Conservation (phyloP, 2,797 vertebrate genomes). For the Arnoldichthys spilopterus region DNA sequence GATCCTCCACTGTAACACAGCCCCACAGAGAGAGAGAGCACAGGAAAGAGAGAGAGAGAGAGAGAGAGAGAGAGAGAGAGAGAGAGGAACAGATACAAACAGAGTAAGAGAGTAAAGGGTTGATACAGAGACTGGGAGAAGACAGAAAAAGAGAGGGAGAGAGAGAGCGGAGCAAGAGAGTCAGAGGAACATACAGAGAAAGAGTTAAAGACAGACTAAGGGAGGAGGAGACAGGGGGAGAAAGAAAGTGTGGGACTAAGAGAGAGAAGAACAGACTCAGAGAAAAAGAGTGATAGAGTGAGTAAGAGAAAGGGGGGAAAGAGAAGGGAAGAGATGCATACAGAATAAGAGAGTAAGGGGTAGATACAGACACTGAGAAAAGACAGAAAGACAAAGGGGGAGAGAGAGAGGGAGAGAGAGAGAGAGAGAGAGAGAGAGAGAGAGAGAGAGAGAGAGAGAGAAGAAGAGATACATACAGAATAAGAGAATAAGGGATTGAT, state of each 20-base stretch:
- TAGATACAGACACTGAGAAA: neutral
- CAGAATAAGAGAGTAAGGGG: neutral
- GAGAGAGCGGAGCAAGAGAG: neutral
- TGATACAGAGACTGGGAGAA: neutral
- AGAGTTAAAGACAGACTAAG: neutral
- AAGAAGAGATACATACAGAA: neutral
- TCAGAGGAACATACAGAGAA: neutral
- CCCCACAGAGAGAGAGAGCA: conserved; percentile 1
- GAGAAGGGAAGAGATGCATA: neutral
- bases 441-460: neutral
- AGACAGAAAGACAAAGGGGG: neutral
- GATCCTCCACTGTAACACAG: conserved; percentile 49
- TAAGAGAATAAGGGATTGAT: neutral
- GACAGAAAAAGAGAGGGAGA: neutral
- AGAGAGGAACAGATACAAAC: neutral
- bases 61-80: neutral
- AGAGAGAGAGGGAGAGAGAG: neutral
- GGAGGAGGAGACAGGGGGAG: neutral
- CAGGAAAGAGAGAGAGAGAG: neutral
- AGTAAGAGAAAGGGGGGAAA: neutral
- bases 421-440: neutral
- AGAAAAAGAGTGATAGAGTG: too few species aligned
- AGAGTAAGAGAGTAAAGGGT: neutral
- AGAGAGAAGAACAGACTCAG: neutral
- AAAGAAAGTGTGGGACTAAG: neutral